These are phyloP conservation scores for Eristalis pertinax DNA, from an alignment of 2,888 invertebrate genomes.

Conservation along the genomic window DNA sequence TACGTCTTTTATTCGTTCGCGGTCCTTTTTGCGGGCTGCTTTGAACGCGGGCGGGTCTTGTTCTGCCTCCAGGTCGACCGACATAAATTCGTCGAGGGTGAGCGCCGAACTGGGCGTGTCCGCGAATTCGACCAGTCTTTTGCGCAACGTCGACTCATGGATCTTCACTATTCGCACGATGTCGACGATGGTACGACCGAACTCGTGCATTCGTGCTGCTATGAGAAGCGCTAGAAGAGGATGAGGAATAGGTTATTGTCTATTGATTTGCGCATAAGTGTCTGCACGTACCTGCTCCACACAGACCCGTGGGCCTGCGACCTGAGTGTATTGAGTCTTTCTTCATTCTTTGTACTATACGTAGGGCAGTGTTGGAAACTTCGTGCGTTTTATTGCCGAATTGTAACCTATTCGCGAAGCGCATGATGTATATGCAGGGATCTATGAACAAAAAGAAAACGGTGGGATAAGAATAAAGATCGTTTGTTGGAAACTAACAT, in stretches of 20 bases:
- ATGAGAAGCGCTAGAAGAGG: slow-evolving; percentile 90
- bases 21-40: slow-evolving; percentile 93
- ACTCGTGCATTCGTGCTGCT: slow-evolving; percentile 96
- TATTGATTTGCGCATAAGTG: neutral
- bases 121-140: slow-evolving; percentile 96
- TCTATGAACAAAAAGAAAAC: slow-evolving; percentile 83
- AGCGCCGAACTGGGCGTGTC: slow-evolving; percentile 97
- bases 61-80: slow-evolving; percentile 97
- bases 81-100: slow-evolving; percentile 98
- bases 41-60: slow-evolving; percentile 97
- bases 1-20: slow-evolving; percentile 91
- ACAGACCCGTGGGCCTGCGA: slow-evolving; percentile 96
- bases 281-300: slow-evolving; percentile 91
- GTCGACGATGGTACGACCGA: slow-evolving; percentile 91
- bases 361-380: slow-evolving; percentile 95
- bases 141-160: slow-evolving; percentile 95
- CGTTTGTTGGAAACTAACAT: too few species aligned
- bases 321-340: slow-evolving; percentile 98
- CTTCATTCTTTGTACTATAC: slow-evolving; percentile 98
- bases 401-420: slow-evolving; percentile 96
- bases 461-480: too few species aligned
- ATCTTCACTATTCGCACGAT: slow-evolving; percentile 97
- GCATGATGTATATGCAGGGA: slow-evolving; percentile 96
- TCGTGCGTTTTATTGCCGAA: slow-evolving; percentile 96
- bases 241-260: neutral